These are phyloP conservation scores for Bujurquina vittata DNA, from an alignment of 2,113 vertebrate species.

Conservation along the genomic window DNA sequence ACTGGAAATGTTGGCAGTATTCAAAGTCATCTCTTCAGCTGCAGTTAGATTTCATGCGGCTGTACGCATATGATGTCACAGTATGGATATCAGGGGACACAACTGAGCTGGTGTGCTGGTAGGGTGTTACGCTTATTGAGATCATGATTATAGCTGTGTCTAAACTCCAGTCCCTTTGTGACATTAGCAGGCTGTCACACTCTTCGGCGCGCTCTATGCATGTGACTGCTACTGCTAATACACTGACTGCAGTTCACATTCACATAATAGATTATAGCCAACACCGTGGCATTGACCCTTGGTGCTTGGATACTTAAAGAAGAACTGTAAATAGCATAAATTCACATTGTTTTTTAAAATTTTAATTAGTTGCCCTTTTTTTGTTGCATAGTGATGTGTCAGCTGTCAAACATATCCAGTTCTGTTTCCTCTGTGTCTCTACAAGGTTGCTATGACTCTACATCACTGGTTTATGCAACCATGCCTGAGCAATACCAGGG, in stretches of 20 bases:
- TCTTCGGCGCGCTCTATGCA: slow-evolving; percentile 60
- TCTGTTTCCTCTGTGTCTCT: background rate
- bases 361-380: slow-evolving; percentile 28
- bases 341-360: background rate
- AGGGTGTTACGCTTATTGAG: slow-evolving; percentile 70
- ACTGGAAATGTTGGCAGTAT: slow-evolving; percentile 56
- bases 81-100: slow-evolving; percentile 62
- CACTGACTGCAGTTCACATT: slow-evolving; percentile 62
- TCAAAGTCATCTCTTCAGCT: slow-evolving; percentile 56
- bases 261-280: slow-evolving; percentile 57
- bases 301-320: slow-evolving; percentile 30
- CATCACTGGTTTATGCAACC: slow-evolving; percentile 34
- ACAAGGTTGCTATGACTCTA: slow-evolving; percentile 8
- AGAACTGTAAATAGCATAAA: slow-evolving; percentile 10
- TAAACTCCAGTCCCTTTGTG: slow-evolving; percentile 75
- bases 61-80: slow-evolving; percentile 52
- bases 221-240: slow-evolving; percentile 73
- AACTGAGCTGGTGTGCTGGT: slow-evolving; percentile 64
- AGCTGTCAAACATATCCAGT: slow-evolving; percentile 2
- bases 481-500: slow-evolving; percentile 29
- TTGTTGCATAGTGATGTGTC: slow-evolving; percentile 1
- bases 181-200: slow-evolving; percentile 78
- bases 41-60: slow-evolving; percentile 61
- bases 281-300: slow-evolving; percentile 51
- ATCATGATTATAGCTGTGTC: slow-evolving; percentile 77